These are phyloP conservation scores for Hecatera dysodea DNA, from an alignment of 2,888 invertebrate genomes.

Conservation along the genomic window DNA sequence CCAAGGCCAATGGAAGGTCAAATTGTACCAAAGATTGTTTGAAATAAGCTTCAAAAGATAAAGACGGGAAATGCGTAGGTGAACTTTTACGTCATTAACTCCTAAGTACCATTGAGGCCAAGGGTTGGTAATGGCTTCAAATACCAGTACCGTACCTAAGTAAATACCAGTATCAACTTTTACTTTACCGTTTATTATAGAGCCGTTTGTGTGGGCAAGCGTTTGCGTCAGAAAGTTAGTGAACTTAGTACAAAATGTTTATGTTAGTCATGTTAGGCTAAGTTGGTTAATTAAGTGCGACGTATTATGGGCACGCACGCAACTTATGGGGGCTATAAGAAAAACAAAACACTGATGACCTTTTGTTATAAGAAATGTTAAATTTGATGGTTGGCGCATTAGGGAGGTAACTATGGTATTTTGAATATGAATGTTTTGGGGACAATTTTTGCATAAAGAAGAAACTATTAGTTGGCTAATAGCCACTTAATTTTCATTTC, in stretches of 20 bases:
- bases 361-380: constrained; percentile 47
- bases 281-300: constrained; percentile 82
- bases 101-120: constrained; percentile 10
- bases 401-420: not conserved
- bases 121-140: constrained; percentile 36
- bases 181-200: constrained; percentile 65
- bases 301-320: constrained; percentile 83
- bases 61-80: constrained; percentile 26
- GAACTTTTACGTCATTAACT: constrained; percentile 39
- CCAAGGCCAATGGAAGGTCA: constrained; percentile 51
- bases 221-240: constrained; percentile 77
- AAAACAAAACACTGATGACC: constrained; percentile 73
- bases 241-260: constrained; percentile 79
- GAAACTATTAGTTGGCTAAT: not conserved
- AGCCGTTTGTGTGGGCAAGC: constrained; percentile 60
- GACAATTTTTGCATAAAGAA: not conserved
- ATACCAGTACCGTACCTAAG: constrained; percentile 47
- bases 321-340: constrained; percentile 72
- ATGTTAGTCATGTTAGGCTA: constrained; percentile 80
- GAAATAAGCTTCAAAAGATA: constrained; percentile 45
- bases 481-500: not conserved
- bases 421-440: not conserved
- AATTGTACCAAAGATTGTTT: constrained; percentile 42
- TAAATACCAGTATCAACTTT: constrained; percentile 63
- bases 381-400: constrained; percentile 24